Conservation (phyloP, 2,113 vertebrate species). For the Rousettus leschenaultii region DNA sequence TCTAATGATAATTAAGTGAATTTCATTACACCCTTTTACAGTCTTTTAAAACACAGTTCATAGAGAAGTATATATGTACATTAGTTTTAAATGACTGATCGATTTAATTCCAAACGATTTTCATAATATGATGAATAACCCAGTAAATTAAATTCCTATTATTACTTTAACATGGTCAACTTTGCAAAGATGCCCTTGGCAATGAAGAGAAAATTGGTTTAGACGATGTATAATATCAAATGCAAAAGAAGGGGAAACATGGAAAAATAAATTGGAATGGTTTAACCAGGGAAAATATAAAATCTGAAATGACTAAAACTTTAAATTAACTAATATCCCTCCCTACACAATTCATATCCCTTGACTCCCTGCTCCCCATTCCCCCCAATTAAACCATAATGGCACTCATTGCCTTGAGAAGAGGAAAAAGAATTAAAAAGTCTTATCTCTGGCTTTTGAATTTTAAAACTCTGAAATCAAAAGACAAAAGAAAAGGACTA, state of each 20-base stretch:
- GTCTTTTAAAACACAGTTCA: slow-evolving; percentile 20
- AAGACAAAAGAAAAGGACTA: background rate
- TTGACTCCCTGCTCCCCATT: background rate
- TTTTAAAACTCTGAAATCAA: slow-evolving; percentile 6
- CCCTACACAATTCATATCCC: background rate
- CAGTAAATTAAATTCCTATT: background rate
- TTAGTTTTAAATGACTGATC: slow-evolving; percentile 33
- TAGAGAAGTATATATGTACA: background rate
- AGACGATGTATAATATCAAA: background rate
- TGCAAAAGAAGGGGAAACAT: background rate
- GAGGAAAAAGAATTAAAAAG: background rate
- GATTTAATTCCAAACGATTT: slow-evolving; percentile 24
- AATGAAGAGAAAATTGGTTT: background rate
- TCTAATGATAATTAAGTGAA: background rate
- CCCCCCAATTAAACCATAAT: background rate
- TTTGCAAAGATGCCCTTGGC: background rate
- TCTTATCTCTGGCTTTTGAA: background rate
- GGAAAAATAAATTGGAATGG: background rate
- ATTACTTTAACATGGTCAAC: background rate
- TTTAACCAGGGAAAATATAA: slow-evolving; percentile 25
- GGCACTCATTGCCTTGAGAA: background rate
- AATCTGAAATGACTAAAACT: background rate
- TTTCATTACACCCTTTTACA: background rate
- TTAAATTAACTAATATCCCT: background rate
- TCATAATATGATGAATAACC: background rate